Percentiles rank a stretch among this genome's conserved stretches.
These are phyloP conservation scores for Eristalis tenax DNA, from an alignment of 2,888 invertebrate species.

Conservation along the genomic window DNA sequence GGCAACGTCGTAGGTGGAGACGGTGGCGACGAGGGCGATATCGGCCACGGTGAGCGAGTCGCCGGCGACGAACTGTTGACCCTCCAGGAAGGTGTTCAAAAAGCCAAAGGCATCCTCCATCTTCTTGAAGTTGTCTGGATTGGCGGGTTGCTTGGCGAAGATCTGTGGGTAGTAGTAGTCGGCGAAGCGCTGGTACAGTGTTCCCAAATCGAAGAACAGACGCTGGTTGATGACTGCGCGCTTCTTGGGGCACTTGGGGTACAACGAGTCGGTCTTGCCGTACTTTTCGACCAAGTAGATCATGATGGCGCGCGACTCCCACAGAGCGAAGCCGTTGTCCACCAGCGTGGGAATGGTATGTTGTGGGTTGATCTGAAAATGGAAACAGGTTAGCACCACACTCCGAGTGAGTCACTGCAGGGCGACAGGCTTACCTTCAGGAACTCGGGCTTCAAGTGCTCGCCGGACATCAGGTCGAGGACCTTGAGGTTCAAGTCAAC, in stretches of 20 bases:
- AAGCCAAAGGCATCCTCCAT: conserved; percentile 86
- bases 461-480: conserved; percentile 84
- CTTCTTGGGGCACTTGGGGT: conserved; percentile 89
- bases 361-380: conserved; percentile 88
- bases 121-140: conserved; percentile 86
- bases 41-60: conserved; percentile 90
- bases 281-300: conserved; percentile 91
- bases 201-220: conserved; percentile 90
- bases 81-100: conserved; percentile 88
- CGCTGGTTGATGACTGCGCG: conserved; percentile 90
- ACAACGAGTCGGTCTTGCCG: conserved; percentile 88
- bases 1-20: conserved; percentile 87
- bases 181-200: conserved; percentile 86
- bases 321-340: conserved; percentile 90
- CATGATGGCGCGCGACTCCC: conserved; percentile 93
- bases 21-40: conserved; percentile 85
- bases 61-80: conserved; percentile 88
- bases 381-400: background rate
- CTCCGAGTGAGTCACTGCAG: background rate
- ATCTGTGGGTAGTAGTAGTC: conserved; percentile 87
- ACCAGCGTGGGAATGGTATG: conserved; percentile 92
- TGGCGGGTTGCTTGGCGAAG: conserved; percentile 84
- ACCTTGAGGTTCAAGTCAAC: conserved; percentile 85
- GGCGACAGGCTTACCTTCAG: conserved; percentile 82
- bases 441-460: conserved; percentile 87